Base-by-base conservation (phyloP, 2,113 vertebrate genomes). In the Eolophus roseicapilla region DNA sequence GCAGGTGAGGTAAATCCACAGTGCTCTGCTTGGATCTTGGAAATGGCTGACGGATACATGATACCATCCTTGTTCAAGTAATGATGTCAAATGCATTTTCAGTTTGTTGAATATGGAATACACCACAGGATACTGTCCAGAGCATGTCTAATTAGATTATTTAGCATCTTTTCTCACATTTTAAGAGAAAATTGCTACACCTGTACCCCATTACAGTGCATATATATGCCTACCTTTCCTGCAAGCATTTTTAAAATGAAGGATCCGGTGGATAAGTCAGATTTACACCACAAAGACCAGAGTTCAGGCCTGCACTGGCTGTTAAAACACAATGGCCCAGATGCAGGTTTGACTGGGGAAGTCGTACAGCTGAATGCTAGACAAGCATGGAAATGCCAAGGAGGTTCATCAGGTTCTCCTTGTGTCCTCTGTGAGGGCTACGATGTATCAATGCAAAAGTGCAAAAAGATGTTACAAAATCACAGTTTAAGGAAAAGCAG, bases 351-450 rank as follows among this genome's bases (percentile, higher is more conserved):
- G 47, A 3, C 49, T 33, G 43, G 31, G 63, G 35, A 81, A 41
- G 20, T 60, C 11, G 1, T 10, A 13, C 10, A 20, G 8, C 1
- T 33, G 41, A 37, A 24, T 14, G 11, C 49, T 46, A 37, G 70
- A 64, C 16, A 31, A 14, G 11, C 33, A 15, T 3, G 0, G 23
- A 49, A 70, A 28, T 49, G 21, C 17, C 12, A 9, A 14, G 31
- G 31, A 37, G 25, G 21, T 27, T 47, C 5, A 4, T 13, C 12
- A 23, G 33, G 4, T 10, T 46, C 52, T 67, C 25, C n/a, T 59
- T 27, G 4, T 1, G 1, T 21, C 57, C 16, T 19, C 41, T 2
- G 0, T 37, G 12, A 37, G 10, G 15, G 31, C 39, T 9, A 5
- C 0, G 2, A 25, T 29, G 57, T 15, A 59, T n/a, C 57, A n/a